Evolutionary conservation across 2,797 vertebrate species (phyloP).

Genomic region (Pantherophis alleghaniensis): DNA sequence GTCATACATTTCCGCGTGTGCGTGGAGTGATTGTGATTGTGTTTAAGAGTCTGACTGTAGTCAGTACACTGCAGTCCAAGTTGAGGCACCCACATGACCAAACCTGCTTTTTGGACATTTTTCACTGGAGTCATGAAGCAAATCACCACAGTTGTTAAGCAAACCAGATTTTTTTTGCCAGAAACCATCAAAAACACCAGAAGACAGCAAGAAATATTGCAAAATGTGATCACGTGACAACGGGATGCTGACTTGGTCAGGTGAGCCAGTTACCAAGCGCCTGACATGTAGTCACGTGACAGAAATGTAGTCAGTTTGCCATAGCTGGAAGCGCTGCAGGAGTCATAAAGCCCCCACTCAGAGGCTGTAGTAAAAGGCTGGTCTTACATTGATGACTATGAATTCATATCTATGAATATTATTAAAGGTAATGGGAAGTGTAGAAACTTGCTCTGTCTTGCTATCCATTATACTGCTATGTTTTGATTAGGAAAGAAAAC

Average conservation of each 20-base stretch:
- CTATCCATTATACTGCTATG: background rate
- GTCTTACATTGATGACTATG: background rate
- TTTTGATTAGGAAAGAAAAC: background rate
- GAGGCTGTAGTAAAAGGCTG: background rate
- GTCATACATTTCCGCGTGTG: too few relatives aligned
- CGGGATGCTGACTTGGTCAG: background rate
- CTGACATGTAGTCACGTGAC: background rate
- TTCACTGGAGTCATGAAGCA: background rate
- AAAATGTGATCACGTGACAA: background rate
- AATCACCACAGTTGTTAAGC: background rate
- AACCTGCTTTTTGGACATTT: background rate
- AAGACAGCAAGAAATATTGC: background rate
- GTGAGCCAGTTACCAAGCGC: background rate
- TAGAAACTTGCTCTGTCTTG: background rate
- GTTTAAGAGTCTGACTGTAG: too few relatives aligned
- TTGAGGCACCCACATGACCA: background rate
- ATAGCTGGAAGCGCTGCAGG: background rate
- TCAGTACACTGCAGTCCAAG: too few relatives aligned
- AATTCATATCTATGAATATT: background rate
- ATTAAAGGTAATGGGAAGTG: background rate
- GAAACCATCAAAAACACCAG: background rate
- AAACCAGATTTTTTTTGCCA: background rate
- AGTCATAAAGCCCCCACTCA: background rate
- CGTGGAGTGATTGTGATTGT: too few relatives aligned
- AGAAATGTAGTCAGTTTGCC: background rate